Base-by-base conservation (phyloP, 1,140 invertebrate genomes). In the Zaprionus gabonicus region DNA sequence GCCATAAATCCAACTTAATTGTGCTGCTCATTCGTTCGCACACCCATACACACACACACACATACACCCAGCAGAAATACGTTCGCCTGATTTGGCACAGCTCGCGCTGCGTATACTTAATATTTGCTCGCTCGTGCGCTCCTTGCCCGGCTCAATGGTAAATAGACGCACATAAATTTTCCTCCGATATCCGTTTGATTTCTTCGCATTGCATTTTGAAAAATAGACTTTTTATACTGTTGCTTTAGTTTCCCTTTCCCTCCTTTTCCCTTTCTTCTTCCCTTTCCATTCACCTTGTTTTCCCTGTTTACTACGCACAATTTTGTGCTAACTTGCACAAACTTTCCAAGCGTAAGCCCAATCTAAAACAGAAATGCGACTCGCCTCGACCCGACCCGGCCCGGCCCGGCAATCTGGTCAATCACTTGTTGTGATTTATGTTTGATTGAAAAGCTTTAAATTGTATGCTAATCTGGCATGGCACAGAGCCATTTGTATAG, bases 1-100 rank as follows among this genome's bases (percentile, higher is more conserved):
- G 76, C 71, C 82, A 91, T 85, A 90, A 91, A 90, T 90, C 86
- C 81, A 90, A 91, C 80, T 90, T 91, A 90, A 90, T 90, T 90
- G 82, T 85, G 72, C 72, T 79, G 56, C 76, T 79, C 62, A 60
- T 60, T 57, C 67, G 63, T 65, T 63, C 31, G 44, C 51, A 71
- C 70, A 65, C 58, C n/a, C n/a, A n/a, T n/a, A 73, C 28, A 57
- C 31, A 63, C 27, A 62, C 28, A 38, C 27, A 25, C 20, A 57
- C 34, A n/a, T 2, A 44, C 53, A 46, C 23, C 66, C 31, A 34
- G 71, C 66, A 51, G 20, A 72, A 38, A 74, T 41, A 53, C 57
- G 53, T 57, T 55, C 58, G 74, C 66, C 46, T 70, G 56, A 68
- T 55, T 86, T 88, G 81, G 58, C 82, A 60, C 56, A 62, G 78